Base-by-base conservation (phyloP, 2,888 invertebrate species). In the Ophion costatus region DNA sequence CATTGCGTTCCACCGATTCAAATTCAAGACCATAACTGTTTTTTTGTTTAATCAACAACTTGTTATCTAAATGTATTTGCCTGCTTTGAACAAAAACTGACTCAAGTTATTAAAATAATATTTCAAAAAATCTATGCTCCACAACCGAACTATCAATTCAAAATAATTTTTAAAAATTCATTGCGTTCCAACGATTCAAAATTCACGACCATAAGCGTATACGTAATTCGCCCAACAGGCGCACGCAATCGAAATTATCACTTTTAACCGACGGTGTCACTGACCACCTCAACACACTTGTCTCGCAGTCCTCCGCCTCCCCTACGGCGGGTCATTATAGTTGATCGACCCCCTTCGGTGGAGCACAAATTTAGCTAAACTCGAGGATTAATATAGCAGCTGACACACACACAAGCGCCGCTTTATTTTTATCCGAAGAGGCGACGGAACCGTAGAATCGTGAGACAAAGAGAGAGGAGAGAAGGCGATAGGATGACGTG, bases 211-310 rank as follows among this genome's bases (percentile, higher is more conserved):
- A 29, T 4, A 29, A 2, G 29, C 29, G 29, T 9, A 61, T 5
- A 20, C 20, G 17, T 5, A 6, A 2, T 29, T n/a, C 6, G 29
- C 64, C 17, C 51, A 51, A 2, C 14, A 10, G n/a, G 9, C 10
- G 20, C 17, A 5, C 11, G 20, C 29, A 56, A 73, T 71, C 59
- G 22, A n/a, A 10, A 69, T 67, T 59, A 70, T 17, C n/a, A 24
- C 3, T 45, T 33, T 63, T 22, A 51, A 20, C 45, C 61, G n/a
- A 33, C 70, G 70, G 78, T 78, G 78, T 78, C 78, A 78, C 70
- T 78, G 78, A 78, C 78, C 78, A 78, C 10, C 78, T 69, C 69
- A 71, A 71, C 45, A 29, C 51, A 51, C 51, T 51, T 70, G 10
- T 20, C 67, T 63, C 11, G 29, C 57, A 2, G 11, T 57, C n/a